Conservation (phyloP, 2,113 vertebrate genomes). For the Pogona vitticeps region DNA sequence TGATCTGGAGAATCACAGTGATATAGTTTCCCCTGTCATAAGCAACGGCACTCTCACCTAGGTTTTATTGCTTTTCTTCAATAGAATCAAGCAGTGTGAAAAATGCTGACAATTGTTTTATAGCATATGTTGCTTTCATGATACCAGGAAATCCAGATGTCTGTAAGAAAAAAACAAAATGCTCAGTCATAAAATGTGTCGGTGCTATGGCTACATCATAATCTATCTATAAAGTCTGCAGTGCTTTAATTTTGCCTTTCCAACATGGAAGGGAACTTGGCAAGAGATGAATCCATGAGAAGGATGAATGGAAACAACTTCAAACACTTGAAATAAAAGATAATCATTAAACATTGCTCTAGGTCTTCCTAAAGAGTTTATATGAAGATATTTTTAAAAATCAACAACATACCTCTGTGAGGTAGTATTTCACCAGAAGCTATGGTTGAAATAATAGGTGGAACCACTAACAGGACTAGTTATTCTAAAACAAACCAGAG, state of each 20-base stretch:
- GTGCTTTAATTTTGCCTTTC: constrained; percentile 31
- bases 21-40: not conserved
- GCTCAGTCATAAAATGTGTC: constrained; percentile 17
- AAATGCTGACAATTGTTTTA: constrained; percentile 21
- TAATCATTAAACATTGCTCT: not conserved
- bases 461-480: not conserved
- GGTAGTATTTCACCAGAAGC: not conserved
- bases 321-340: constrained; percentile 7
- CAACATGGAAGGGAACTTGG: constrained; percentile 25
- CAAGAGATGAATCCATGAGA: constrained; percentile 19
- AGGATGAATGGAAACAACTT: constrained; percentile 18
- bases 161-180: constrained; percentile 6
- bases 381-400: not conserved
- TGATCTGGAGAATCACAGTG: not conserved
- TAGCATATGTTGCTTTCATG: constrained; percentile 19
- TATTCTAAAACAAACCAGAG: constrained; percentile 33
- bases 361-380: constrained; percentile 3
- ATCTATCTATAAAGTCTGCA: constrained; percentile 31
- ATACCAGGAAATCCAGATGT: constrained; percentile 36
- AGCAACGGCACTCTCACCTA: not conserved
- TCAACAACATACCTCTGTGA: constrained; percentile 19
- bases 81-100: not conserved
- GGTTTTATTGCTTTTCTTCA: constrained; percentile 17
- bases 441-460: not conserved
- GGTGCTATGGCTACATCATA: constrained; percentile 24